Evolutionary conservation across 2,113 vertebrate genomes (phyloP).

Genomic region (Sciurus niger): DNA sequence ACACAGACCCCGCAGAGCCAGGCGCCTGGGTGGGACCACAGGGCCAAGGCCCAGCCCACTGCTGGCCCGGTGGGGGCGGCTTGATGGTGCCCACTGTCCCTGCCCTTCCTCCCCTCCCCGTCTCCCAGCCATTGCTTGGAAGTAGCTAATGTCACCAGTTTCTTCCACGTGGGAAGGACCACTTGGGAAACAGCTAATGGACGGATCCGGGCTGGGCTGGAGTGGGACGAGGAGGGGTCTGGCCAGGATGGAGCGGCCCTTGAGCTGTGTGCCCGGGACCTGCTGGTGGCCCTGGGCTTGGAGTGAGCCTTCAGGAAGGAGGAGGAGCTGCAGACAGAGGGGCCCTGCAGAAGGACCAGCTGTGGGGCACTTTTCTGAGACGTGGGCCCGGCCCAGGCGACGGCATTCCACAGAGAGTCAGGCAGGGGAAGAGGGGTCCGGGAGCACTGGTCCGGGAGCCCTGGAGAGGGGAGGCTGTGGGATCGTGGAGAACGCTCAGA

Average conservation of each 20-base stretch:
- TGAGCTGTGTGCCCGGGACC: too few relatives aligned
- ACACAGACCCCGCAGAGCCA: too few relatives aligned
- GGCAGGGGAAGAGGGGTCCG: neutral
- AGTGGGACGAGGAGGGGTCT: neutral
- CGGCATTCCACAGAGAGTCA: neutral
- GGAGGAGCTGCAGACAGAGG: neutral
- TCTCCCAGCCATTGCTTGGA: neutral
- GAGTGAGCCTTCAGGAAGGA: neutral
- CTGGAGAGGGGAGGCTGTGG: neutral
- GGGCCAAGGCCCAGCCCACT: too few relatives aligned
- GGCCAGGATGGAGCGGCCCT: too few relatives aligned
- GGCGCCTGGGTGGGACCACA: too few relatives aligned
- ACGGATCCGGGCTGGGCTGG: neutral
- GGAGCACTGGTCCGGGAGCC: accelerated
- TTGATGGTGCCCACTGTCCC: neutral
- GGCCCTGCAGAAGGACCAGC: neutral
- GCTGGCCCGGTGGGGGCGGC: too few relatives aligned
- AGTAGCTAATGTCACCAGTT: neutral
- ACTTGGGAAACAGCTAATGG: neutral
- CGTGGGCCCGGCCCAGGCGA: too few relatives aligned
- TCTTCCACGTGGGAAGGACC: neutral
- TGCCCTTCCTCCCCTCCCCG: neutral
- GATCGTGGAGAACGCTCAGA: neutral
- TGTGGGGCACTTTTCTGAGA: neutral
- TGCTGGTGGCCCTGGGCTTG: too few relatives aligned